These are phyloP conservation scores for Xiphorhynchus elegans DNA, from an alignment of 2,113 vertebrate genomes.

Conservation along the genomic window DNA sequence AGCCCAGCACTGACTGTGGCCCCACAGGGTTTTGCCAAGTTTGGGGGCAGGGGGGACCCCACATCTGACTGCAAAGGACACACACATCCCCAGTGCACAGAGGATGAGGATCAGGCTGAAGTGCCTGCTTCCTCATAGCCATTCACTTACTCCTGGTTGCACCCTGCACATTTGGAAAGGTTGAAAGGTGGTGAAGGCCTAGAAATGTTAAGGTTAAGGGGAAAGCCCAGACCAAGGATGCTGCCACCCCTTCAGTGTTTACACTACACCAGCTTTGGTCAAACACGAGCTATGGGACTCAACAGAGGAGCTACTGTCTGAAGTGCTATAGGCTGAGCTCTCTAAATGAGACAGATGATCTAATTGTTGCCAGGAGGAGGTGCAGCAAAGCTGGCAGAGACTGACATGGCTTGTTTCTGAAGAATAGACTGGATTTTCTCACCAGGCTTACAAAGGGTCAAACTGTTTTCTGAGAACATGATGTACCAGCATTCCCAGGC, in stretches of 20 bases:
- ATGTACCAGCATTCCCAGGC: neutral
- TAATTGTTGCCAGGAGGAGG: neutral
- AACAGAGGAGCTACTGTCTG: accelerated
- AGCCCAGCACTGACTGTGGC: neutral
- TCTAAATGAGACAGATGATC: neutral
- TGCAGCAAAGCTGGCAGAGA: neutral
- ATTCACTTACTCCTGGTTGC: neutral
- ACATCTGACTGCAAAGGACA: neutral
- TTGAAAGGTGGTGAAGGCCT: neutral
- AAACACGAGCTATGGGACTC: neutral
- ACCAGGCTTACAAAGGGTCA: neutral
- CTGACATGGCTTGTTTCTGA: neutral
- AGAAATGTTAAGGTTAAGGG: neutral
- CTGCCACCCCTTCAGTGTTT: neutral
- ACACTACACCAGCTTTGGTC: neutral
- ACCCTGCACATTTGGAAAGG: neutral
- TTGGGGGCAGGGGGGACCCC: neutral
- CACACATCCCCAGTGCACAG: too few species aligned
- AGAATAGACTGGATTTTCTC: neutral
- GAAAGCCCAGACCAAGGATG: neutral
- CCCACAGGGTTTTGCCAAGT: neutral
- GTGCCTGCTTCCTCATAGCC: neutral
- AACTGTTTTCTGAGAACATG: neutral
- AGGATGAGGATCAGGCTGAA: neutral
- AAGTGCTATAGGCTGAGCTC: neutral